phyloP scores from a whole-genome alignment of 2,888 invertebrate species.

The Eristalis pertinax region DNA sequence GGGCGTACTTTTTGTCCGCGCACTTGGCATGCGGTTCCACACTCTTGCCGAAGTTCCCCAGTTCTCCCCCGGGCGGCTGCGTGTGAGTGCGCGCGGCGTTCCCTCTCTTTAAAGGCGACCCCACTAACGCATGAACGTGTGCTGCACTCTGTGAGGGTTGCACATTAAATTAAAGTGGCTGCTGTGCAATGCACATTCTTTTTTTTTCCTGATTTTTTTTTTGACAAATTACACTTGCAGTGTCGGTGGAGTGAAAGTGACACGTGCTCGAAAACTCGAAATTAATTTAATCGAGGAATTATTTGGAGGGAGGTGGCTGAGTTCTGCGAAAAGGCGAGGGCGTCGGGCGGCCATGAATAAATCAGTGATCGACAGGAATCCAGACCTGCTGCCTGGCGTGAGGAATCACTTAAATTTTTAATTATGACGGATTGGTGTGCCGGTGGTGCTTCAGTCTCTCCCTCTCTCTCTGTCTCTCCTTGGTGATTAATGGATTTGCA shows the following conservation, averaged over 20 bases:
- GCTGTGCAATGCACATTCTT: background rate
- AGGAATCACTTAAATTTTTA: constrained; percentile 60
- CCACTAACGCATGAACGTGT: background rate
- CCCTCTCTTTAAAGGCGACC: too few species aligned
- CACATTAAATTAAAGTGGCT: constrained; percentile 6
- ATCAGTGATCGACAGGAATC: constrained; percentile 53
- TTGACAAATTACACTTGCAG: constrained; percentile 62
- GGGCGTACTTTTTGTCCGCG: constrained; percentile 21
- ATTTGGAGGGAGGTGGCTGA: background rate
- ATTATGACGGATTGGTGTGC: constrained; percentile 55
- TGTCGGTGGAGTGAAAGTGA: constrained; percentile 66
- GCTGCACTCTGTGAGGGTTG: too few species aligned
- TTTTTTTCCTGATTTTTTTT: constrained; percentile 8
- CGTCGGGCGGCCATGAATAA: constrained; percentile 52
- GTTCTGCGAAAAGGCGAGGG: background rate
- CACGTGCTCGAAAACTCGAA: constrained; percentile 67
- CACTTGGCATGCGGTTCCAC: constrained; percentile 1
- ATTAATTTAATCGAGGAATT: constrained; percentile 64
- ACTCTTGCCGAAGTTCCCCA: too few species aligned
- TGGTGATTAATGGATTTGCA: constrained; percentile 47
- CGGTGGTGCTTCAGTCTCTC: background rate
- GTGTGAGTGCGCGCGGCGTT: too few species aligned
- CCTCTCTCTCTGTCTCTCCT: background rate
- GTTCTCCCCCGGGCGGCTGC: too few species aligned
- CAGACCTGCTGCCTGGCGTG: constrained; percentile 7